Base-by-base conservation (phyloP, 2,113 vertebrate species). In the Sinocyclocheilus anshuiensis region DNA sequence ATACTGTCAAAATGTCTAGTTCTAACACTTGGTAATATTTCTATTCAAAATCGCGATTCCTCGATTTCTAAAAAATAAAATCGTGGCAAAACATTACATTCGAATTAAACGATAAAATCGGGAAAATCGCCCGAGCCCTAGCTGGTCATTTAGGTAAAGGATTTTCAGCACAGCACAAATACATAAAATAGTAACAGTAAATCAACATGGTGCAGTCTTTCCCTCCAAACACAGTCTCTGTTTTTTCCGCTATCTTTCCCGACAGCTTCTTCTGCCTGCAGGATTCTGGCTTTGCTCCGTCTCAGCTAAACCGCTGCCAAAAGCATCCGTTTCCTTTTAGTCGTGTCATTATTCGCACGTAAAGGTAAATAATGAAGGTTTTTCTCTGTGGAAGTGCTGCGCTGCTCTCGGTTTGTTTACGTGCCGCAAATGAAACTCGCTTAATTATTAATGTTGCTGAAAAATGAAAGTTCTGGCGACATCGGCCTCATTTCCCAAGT, bases 361-460 rank as follows among this genome's bases (percentile, higher is more conserved):
- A 80, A 72, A 55, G 20, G 81, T 84, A 84, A 36, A 87, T 84
- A 80, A 84, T 84, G 57, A 42, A 80, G 82, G 39, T 22, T 77
- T 4, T 80, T 75, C 72, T 87, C 67, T 53, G 16, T 45, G 78
- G 53, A 74, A 67, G 55, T 39, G 79, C 71, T 16, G 55, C 24
- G 4, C 33, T 24, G 50, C 59, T 6, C 36, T 26, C 29, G 3
- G 48, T 36, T 77, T 53, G 76, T 80, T 72, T 79, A 86, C 20
- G 24, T 6, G 67, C 16, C 0, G 29, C 22, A 36, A 87, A 84
- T 84, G 71, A 84, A 87, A 87, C 57, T 20, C 65, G 10, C 8
- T 87, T 63, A 84, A 87, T 87, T 84, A 87, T 87, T 87, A 83
- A 87, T 81, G 76, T 45, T 79, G 13, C 76, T 50, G 55, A 84